phyloP scores from a whole-genome alignment of 2,888 invertebrate species.

The Pseudanteris insignis region DNA sequence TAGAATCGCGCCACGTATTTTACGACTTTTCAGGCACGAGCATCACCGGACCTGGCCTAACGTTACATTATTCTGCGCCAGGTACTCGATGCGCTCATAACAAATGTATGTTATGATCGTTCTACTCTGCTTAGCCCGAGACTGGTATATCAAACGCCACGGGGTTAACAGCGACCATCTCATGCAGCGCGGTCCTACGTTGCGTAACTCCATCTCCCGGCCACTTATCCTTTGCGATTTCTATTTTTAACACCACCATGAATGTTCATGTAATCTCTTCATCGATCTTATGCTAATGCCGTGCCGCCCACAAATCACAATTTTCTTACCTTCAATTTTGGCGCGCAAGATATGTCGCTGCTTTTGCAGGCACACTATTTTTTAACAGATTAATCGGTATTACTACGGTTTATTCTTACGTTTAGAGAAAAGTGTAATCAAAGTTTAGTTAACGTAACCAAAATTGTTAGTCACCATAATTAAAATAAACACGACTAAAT shows the following conservation, averaged over 20 bases:
- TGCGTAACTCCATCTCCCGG: too few relatives aligned
- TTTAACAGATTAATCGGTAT: too few relatives aligned
- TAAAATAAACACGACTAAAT: too few relatives aligned
- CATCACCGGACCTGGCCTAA: slow-evolving; percentile 36
- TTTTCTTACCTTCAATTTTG: too few relatives aligned
- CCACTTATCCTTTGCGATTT: slow-evolving; percentile 21
- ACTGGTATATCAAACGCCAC: background rate
- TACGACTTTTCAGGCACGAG: slow-evolving; percentile 32
- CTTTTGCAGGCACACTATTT: too few relatives aligned
- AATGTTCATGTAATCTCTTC: slow-evolving; percentile 22
- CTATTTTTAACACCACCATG: slow-evolving; percentile 18
- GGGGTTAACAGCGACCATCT: slow-evolving; percentile 42
- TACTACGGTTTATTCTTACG: too few relatives aligned
- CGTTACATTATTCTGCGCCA: slow-evolving; percentile 46
- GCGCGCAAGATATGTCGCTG: too few relatives aligned
- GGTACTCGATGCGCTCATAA: slow-evolving; percentile 49
- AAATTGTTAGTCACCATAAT: too few relatives aligned
- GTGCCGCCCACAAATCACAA: too few relatives aligned
- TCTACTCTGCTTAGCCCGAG: slow-evolving; percentile 9
- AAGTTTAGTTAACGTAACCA: too few relatives aligned
- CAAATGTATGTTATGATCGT: slow-evolving; percentile 51
- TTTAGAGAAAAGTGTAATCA: too few relatives aligned
- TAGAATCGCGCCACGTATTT: slow-evolving; percentile 31
- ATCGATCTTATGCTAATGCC: slow-evolving; percentile 18
- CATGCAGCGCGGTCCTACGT: slow-evolving; percentile 26